phyloP scores from a whole-genome alignment of 2,797 vertebrate species.

The Zenarchopterus dispar region DNA sequence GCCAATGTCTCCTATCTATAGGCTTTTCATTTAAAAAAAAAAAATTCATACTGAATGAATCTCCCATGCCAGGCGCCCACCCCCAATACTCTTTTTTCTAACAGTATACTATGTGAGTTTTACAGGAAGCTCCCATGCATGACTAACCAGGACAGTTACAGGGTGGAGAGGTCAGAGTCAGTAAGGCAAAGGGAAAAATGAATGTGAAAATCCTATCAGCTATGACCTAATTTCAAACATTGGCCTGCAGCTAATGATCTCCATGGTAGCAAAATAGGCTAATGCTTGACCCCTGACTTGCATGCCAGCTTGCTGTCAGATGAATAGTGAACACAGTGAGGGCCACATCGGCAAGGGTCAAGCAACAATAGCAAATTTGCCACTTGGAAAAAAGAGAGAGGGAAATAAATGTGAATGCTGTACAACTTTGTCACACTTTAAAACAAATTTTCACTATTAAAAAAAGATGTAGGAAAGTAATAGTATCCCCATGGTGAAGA shows the following conservation, averaged over 20 bases:
- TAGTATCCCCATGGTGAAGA: background rate
- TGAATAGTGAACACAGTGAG: slow-evolving; percentile 39
- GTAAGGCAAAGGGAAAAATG: slow-evolving; percentile 26
- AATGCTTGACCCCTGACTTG: slow-evolving; percentile 70
- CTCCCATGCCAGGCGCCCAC: slow-evolving; percentile 27
- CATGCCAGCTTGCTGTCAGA: slow-evolving; percentile 30
- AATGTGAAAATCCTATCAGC: slow-evolving; percentile 64
- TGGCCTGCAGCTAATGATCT: slow-evolving; percentile 61
- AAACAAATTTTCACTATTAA: slow-evolving; percentile 18
- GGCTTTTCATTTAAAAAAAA: too few relatives aligned
- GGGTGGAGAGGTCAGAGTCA: slow-evolving; percentile 19
- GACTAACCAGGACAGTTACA: slow-evolving; percentile 31
- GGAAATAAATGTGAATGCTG: slow-evolving; percentile 5
- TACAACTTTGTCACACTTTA: slow-evolving; percentile 4
- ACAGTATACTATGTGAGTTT: slow-evolving; percentile 13
- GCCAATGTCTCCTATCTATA: too few relatives aligned
- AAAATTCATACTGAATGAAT: slow-evolving; percentile 29
- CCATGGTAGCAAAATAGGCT: slow-evolving; percentile 71
- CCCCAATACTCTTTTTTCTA: slow-evolving; percentile 1
- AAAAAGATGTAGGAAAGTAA: background rate
- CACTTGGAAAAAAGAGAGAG: slow-evolving; percentile 13
- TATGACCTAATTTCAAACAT: slow-evolving; percentile 71
- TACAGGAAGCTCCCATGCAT: slow-evolving; percentile 8
- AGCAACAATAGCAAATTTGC: slow-evolving; percentile 29
- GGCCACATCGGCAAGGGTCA: slow-evolving; percentile 29